phyloP scores from a whole-genome alignment of 2,113 vertebrate species.

The Nerophis lumbriciformis region DNA sequence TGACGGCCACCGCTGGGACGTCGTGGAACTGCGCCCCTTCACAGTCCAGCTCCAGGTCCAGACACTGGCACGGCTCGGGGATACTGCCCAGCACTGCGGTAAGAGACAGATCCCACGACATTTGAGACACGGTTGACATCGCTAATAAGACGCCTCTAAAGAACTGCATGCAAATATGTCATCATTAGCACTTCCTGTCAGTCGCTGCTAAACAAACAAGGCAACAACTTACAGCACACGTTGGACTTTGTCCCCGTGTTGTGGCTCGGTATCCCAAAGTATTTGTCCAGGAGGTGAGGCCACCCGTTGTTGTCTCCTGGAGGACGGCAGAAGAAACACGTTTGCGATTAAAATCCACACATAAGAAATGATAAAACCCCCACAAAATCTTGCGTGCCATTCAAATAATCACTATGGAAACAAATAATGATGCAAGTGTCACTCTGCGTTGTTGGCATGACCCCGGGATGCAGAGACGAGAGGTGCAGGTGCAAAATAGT shows the following conservation, averaged over 20 bases:
- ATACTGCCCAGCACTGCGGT: slow-evolving; percentile 76
- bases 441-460: too few relatives aligned
- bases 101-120: background rate
- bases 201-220: background rate
- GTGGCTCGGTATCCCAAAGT: slow-evolving; percentile 73
- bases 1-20: slow-evolving; percentile 80
- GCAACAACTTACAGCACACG: slow-evolving; percentile 81
- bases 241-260: slow-evolving; percentile 65
- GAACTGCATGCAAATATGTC: too few relatives aligned
- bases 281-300: slow-evolving; percentile 86
- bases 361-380: too few relatives aligned
- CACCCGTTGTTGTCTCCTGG: slow-evolving; percentile 92
- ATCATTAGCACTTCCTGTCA: too few relatives aligned
- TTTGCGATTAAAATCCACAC: background rate
- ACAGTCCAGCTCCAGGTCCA: slow-evolving; percentile 82
- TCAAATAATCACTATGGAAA: too few relatives aligned
- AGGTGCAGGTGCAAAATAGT: too few relatives aligned
- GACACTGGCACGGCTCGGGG: slow-evolving; percentile 79
- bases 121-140: too few relatives aligned
- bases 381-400: too few relatives aligned
- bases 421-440: too few relatives aligned
- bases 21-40: slow-evolving; percentile 73
- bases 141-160: too few relatives aligned
- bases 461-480: too few relatives aligned
- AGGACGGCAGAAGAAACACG: slow-evolving; percentile 36